phyloP scores from a whole-genome alignment of 92 coral and sea anemone species.

The Epizoanthus illoricatus region DNA sequence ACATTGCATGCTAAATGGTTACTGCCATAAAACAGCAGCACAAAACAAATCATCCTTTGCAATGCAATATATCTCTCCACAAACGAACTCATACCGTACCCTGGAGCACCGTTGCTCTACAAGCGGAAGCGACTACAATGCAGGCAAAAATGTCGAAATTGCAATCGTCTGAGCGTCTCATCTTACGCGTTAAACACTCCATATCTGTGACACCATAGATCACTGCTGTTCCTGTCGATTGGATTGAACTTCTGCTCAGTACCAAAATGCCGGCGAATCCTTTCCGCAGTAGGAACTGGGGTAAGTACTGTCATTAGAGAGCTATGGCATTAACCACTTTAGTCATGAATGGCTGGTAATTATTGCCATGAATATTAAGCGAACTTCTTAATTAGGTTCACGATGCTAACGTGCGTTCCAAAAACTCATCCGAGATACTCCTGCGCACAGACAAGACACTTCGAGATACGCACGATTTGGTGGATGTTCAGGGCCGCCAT shows the following conservation, averaged over 20 bases:
- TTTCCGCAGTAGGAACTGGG: conserved; percentile 28
- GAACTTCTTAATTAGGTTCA: conserved; percentile 74
- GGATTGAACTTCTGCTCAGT: conserved; percentile 10
- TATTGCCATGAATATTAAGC: conserved; percentile 68
- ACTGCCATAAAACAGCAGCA: conserved; percentile 2
- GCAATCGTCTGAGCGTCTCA: conserved; percentile 27
- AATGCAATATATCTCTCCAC: conserved; percentile 33
- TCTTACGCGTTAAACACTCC: conserved; percentile 3
- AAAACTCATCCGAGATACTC: conserved; percentile 41
- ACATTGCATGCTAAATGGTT: neutral
- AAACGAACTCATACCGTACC: conserved; percentile 25
- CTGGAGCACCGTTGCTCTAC: conserved; percentile 35
- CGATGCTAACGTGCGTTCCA: conserved; percentile 46
- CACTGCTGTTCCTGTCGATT: neutral
- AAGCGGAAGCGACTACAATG: conserved; percentile 35
- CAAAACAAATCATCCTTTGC: conserved; percentile 6
- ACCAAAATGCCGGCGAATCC: conserved; percentile 40
- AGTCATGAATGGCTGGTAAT: conserved; percentile 72
- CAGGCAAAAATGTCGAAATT: conserved; percentile 28
- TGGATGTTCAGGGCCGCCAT: conserved; percentile 45
- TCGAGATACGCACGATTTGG: conserved; percentile 44
- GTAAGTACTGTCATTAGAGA: conserved; percentile 48
- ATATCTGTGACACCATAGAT: conserved; percentile 26
- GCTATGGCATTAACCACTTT: conserved; percentile 72
- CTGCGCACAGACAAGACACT: conserved; percentile 49